A percentile compares a stretch with the other conserved stretches of the same genome.
phyloP scores from a whole-genome alignment of 2,113 vertebrate species.

The Casuarius casuarius region DNA sequence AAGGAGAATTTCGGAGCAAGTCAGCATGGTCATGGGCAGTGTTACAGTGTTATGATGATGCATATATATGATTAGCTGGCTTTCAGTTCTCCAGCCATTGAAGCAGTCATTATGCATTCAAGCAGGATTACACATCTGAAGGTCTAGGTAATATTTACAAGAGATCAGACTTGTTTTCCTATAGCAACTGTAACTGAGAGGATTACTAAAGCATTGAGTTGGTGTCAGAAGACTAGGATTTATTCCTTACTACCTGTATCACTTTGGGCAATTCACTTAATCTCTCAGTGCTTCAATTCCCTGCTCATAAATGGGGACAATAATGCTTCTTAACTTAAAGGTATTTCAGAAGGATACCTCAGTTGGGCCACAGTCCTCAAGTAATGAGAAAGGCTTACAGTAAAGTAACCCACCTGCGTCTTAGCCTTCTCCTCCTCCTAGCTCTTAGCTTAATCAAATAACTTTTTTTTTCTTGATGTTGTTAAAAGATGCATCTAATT shows the following conservation, averaged over 20 bases:
- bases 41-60: not conserved
- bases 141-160: slow-evolving; percentile 29
- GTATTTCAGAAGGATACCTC: not conserved
- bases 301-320: slow-evolving; percentile 3
- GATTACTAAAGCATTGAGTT: slow-evolving; percentile 41
- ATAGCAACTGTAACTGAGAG: not conserved
- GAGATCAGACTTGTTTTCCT: slow-evolving; percentile 23
- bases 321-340: not conserved
- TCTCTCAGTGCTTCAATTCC: not conserved
- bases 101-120: not conserved
- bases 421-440: not conserved
- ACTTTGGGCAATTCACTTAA: slow-evolving; percentile 29
- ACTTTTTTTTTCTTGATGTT: not conserved
- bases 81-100: not conserved
- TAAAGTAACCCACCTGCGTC: not conserved
- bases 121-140: slow-evolving; percentile 23
- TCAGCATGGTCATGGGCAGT: not conserved
- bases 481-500: not conserved
- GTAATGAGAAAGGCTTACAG: not conserved
- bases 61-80: not conserved
- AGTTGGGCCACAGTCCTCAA: not conserved
- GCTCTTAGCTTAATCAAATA: not conserved
- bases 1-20: not conserved
- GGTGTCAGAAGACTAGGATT: slow-evolving; percentile 36
- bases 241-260: slow-evolving; percentile 12